Evolutionary conservation across 2,113 vertebrate species (phyloP).

Genomic region (Pterocles burchelli): DNA sequence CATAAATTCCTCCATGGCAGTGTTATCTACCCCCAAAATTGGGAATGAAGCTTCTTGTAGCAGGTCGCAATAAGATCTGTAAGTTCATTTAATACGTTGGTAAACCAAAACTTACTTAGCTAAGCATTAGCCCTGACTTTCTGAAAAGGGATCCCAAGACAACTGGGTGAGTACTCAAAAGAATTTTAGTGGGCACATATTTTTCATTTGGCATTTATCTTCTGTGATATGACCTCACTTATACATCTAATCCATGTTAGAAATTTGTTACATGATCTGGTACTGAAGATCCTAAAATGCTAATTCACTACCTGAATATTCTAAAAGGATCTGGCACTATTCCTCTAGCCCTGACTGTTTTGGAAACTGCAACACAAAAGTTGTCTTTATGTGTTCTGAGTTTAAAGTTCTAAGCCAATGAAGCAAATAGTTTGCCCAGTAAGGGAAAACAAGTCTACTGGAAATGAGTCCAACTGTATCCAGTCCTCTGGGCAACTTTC

Average conservation of each 20-base stretch:
- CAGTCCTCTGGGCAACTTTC: not conserved
- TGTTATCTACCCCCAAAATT: not conserved
- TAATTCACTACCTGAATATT: slow-evolving; percentile 1
- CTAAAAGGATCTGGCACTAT: not conserved
- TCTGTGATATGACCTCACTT: slow-evolving; percentile 21
- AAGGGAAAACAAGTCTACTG: not conserved
- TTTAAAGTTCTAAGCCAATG: not conserved
- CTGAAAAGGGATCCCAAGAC: slow-evolving; percentile 33
- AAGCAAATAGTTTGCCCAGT: not conserved
- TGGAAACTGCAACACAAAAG: not conserved
- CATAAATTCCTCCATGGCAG: not conserved
- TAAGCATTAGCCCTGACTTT: not conserved
- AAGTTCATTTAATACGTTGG: not conserved
- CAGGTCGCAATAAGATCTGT: not conserved
- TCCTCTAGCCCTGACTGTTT: not conserved
- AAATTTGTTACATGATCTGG: slow-evolving; percentile 32
- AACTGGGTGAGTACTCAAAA: slow-evolving; percentile 22
- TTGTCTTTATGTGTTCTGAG: not conserved
- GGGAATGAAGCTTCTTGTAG: not conserved
- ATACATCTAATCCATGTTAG: slow-evolving; percentile 1
- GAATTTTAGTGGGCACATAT: slow-evolving; percentile 37
- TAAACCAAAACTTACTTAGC: not conserved
- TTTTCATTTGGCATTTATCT: slow-evolving; percentile 19
- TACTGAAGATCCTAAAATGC: not conserved
- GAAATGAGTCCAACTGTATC: not conserved